phyloP scores from a whole-genome alignment of 1,140 invertebrate genomes.

The Bombus breviceps region DNA sequence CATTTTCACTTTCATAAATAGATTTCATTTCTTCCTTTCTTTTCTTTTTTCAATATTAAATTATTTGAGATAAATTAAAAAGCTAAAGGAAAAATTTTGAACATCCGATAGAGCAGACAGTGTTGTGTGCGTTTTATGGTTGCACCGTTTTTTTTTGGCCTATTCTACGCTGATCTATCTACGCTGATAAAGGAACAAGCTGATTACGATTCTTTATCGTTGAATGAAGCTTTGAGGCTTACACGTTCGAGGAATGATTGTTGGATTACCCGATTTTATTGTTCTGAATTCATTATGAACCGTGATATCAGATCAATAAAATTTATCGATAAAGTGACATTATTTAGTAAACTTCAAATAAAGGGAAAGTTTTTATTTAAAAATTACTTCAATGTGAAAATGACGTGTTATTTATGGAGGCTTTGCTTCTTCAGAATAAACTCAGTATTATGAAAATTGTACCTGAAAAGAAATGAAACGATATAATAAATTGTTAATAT shows the following conservation, averaged over 20 bases:
- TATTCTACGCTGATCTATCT: background rate
- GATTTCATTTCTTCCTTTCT: background rate
- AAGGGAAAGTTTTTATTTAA: too few species aligned
- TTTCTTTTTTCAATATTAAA: background rate
- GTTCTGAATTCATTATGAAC: background rate
- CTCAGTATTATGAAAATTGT: background rate
- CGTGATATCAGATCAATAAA: background rate
- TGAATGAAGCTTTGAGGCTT: background rate
- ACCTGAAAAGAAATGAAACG: background rate
- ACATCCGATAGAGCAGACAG: background rate
- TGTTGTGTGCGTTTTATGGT: constrained; percentile 15
- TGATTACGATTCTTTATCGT: constrained; percentile 19
- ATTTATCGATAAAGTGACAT: background rate
- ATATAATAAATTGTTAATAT: background rate
- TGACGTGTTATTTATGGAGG: too few species aligned
- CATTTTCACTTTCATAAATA: background rate
- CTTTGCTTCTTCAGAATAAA: too few species aligned
- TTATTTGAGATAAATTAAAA: background rate
- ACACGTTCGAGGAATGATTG: background rate
- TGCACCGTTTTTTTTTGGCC: constrained; percentile 20
- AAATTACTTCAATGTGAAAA: too few species aligned
- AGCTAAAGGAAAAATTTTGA: background rate
- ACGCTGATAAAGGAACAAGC: background rate
- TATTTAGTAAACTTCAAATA: background rate
- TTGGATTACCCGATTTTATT: constrained; percentile 9